Percentiles rank a stretch among this genome's conserved stretches.
These are phyloP conservation scores for Chaetogeoica ovagalla DNA, from an alignment of 2,888 invertebrate genomes.

Conservation along the genomic window DNA sequence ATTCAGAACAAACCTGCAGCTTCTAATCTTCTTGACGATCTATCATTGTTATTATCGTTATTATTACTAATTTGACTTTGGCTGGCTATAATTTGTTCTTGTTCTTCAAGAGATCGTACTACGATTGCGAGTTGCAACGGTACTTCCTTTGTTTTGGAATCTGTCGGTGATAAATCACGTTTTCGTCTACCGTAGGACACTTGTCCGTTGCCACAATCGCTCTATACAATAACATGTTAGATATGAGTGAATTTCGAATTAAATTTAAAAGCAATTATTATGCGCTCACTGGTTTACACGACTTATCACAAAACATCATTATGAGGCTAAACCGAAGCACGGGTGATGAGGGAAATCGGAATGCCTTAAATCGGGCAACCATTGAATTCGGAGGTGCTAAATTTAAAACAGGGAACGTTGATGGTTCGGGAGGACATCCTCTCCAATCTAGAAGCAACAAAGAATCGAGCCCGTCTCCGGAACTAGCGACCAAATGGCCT, in stretches of 20 bases:
- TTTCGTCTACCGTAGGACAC: slow-evolving; percentile 59
- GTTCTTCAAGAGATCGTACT: slow-evolving; percentile 59
- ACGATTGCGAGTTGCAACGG: slow-evolving; percentile 66
- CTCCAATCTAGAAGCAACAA: slow-evolving; percentile 74
- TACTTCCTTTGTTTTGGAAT: slow-evolving; percentile 59
- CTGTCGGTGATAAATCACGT: slow-evolving; percentile 56
- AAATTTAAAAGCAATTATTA: neutral
- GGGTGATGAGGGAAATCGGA: slow-evolving; percentile 83
- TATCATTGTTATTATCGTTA: slow-evolving; percentile 6
- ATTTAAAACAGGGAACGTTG: slow-evolving; percentile 65
- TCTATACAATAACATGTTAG: slow-evolving; percentile 56
- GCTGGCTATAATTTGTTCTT: slow-evolving; percentile 31
- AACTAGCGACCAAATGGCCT: slow-evolving; percentile 78
- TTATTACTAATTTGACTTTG: slow-evolving; percentile 37
- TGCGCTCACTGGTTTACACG: slow-evolving; percentile 68
- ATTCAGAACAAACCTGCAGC: slow-evolving; percentile 7
- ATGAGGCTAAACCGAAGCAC: slow-evolving; percentile 80
- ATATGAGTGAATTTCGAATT: neutral
- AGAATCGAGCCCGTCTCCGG: slow-evolving; percentile 71
- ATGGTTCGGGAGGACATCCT: slow-evolving; percentile 79
- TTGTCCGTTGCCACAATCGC: slow-evolving; percentile 60
- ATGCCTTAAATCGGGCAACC: slow-evolving; percentile 65
- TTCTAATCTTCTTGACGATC: slow-evolving; percentile 32
- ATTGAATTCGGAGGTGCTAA: slow-evolving; percentile 57
- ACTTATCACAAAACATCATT: slow-evolving; percentile 76